Percentiles rank a stretch among this genome's conserved stretches.
Evolutionary conservation across 2,797 vertebrate species (phyloP).

Genomic region (Gallinago solitaria): DNA sequence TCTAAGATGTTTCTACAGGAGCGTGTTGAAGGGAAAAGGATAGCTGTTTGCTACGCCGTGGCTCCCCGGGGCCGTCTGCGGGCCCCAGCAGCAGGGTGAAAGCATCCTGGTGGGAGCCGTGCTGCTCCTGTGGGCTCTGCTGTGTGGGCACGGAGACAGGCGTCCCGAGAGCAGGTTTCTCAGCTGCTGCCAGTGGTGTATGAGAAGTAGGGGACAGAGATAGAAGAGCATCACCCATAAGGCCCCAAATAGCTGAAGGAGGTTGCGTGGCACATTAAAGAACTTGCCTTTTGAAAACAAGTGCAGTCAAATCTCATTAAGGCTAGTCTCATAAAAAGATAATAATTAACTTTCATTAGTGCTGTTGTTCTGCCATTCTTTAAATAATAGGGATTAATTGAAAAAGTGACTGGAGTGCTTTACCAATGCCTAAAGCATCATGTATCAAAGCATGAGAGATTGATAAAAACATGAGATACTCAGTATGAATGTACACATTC

Average conservation of each 20-base stretch:
- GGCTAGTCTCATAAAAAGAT: background rate
- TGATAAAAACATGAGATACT: background rate
- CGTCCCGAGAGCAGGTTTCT: background rate
- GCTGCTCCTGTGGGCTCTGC: background rate
- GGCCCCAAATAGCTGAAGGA: background rate
- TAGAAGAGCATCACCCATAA: background rate
- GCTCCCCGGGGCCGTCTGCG: background rate
- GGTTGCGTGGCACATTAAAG: background rate
- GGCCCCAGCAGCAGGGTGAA: background rate
- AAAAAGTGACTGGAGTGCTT: background rate
- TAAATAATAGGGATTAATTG: background rate
- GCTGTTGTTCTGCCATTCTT: background rate
- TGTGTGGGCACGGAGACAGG: rapidly evolving
- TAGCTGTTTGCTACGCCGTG: background rate
- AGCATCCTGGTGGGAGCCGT: rapidly evolving
- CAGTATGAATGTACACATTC: background rate
- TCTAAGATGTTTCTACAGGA: background rate
- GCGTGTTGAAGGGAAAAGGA: background rate
- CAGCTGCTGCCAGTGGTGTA: background rate
- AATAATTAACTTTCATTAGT: background rate
- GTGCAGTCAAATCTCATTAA: background rate
- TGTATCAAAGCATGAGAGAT: background rate
- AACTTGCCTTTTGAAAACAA: background rate
- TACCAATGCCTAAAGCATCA: background rate
- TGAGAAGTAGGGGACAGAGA: background rate